phyloP scores from a whole-genome alignment of 2,113 vertebrate genomes.

The Acinonyx jubatus region DNA sequence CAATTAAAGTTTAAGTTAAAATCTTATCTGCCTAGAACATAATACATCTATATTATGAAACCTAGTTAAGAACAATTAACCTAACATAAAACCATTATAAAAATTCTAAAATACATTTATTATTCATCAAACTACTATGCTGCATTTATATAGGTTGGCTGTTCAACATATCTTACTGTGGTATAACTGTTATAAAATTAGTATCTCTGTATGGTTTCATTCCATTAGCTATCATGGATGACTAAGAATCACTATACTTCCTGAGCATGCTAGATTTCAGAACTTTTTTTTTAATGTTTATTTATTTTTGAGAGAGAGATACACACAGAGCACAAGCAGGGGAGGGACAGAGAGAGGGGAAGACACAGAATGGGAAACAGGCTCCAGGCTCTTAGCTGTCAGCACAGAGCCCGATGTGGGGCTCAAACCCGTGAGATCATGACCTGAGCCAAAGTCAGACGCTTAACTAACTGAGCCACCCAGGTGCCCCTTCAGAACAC shows the following conservation, averaged over 20 bases:
- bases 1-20: slow-evolving; percentile 35
- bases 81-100: neutral
- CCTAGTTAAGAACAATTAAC: neutral
- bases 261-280: neutral
- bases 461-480: no score
- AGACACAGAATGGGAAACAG: no score
- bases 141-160: neutral
- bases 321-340: no score
- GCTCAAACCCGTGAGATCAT: no score
- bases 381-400: no score
- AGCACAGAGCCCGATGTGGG: no score
- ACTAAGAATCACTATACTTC: slow-evolving; percentile 14
- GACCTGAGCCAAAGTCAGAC: no score
- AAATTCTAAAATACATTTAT: slow-evolving; percentile 7
- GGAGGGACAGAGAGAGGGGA: no score
- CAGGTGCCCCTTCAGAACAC: neutral
- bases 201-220: neutral
- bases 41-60: neutral
- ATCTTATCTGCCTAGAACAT: neutral
- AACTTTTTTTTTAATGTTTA: neutral
- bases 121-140: neutral
- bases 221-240: neutral
- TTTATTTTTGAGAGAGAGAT: no score
- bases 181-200: neutral
- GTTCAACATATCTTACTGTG: neutral